A percentile compares a stretch with the other conserved stretches of the same genome.
These are phyloP conservation scores for Siphamia tubifer DNA, from an alignment of 2,113 vertebrate genomes.

Conservation along the genomic window DNA sequence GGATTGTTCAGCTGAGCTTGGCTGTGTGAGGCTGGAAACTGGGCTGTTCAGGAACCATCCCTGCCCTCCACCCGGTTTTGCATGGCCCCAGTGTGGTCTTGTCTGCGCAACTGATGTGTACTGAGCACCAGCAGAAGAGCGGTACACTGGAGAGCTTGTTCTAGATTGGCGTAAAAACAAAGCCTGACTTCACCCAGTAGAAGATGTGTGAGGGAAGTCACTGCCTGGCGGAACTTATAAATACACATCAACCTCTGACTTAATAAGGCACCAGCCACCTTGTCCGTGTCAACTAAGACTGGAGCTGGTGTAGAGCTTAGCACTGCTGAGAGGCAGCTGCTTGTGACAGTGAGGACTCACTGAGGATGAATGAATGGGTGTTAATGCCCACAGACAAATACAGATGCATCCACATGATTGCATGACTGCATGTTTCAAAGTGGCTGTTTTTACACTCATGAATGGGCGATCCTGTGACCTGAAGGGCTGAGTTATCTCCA, in stretches of 20 bases:
- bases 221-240: constrained; percentile 30
- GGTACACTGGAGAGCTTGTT: constrained; percentile 50
- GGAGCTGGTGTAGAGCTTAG: constrained; percentile 10
- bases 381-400: constrained; percentile 11
- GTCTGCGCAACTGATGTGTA: constrained; percentile 43
- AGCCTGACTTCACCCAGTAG: constrained; percentile 22
- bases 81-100: constrained; percentile 23
- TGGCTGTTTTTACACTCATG: constrained; percentile 4
- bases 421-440: constrained; percentile 39
- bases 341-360: constrained; percentile 31
- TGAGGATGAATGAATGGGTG: constrained; percentile 19
- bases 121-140: constrained; percentile 14
- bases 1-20: constrained; percentile 25
- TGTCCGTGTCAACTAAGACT: constrained; percentile 35
- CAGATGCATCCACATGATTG: constrained; percentile 20
- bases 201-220: constrained; percentile 18
- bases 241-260: constrained; percentile 36
- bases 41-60: constrained; percentile 17
- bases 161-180: constrained; percentile 50
- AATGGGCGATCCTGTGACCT: constrained; percentile 18
- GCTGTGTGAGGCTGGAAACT: constrained; percentile 4
- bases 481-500: background rate
- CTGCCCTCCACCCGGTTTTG: constrained; percentile 7
- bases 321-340: constrained; percentile 46
- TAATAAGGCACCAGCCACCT: constrained; percentile 28